Conservation (phyloP, 2,113 vertebrate species). For the Megaptera novaeangliae region DNA sequence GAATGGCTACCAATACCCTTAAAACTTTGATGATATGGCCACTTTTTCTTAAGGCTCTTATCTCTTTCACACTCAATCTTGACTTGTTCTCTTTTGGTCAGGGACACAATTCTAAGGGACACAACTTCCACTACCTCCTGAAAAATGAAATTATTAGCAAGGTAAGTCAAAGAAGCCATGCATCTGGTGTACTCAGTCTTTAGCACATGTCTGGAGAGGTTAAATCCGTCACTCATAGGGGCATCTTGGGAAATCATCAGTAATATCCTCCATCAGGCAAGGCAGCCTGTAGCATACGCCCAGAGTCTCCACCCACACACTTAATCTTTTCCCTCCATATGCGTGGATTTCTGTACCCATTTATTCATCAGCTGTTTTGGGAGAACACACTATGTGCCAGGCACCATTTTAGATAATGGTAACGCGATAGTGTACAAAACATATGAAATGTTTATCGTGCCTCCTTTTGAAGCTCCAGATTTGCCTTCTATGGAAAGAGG, state of each 20-base stretch:
- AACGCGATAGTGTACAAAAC: background rate
- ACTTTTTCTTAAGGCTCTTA: background rate
- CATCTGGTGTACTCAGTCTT: background rate
- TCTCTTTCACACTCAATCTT: background rate
- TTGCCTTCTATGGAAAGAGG: background rate
- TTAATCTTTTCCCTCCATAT: background rate
- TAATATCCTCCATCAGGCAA: background rate
- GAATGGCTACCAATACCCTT: background rate
- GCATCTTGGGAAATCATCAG: background rate
- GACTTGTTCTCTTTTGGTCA: background rate
- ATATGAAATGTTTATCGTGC: background rate
- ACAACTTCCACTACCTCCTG: background rate
- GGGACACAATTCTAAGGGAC: background rate
- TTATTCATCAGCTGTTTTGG: background rate
- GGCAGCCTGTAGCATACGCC: background rate
- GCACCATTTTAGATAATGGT: background rate
- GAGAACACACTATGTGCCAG: background rate
- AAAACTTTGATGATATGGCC: background rate
- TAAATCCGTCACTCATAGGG: background rate
- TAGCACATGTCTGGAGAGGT: background rate
- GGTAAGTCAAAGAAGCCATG: background rate
- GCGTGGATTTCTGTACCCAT: background rate
- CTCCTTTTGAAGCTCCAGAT: background rate
- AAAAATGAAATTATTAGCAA: background rate
- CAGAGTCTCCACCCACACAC: background rate